Percentiles rank a stretch among this genome's conserved stretches.
Conservation (phyloP, 2,113 vertebrate genomes). For the Machaerirhynchus nigripectus region DNA sequence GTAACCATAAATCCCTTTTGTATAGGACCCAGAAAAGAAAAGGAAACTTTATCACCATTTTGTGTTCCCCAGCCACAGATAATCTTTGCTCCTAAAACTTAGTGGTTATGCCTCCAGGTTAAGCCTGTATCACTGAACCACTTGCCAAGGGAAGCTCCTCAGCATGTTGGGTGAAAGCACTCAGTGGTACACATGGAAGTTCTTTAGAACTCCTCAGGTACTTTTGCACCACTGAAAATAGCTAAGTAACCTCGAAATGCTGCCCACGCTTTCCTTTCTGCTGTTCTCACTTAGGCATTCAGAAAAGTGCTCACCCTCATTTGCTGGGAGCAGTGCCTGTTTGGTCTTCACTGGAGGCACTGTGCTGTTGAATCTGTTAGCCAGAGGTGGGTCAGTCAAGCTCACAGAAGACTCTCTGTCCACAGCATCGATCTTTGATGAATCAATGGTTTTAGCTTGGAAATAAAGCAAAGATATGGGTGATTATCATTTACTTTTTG, state of each 20-base stretch:
- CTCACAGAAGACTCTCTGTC: not conserved
- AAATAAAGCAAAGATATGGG: not conserved
- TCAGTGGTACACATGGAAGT: not conserved
- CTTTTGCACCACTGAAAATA: not conserved
- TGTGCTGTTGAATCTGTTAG: not conserved
- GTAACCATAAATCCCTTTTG: not conserved
- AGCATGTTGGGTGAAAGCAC: not conserved
- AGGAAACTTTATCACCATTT: not conserved
- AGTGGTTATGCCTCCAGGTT: not conserved
- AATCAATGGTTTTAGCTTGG: conserved; percentile 35
- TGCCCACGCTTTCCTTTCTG: not conserved
- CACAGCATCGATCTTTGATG: not conserved
- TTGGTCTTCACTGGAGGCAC: not conserved
- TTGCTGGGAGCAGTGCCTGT: not conserved
- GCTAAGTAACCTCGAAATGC: not conserved
- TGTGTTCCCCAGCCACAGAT: not conserved
- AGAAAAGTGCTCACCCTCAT: conserved; percentile 5
- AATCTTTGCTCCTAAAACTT: not conserved
- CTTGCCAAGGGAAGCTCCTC: not conserved
- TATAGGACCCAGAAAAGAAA: not conserved
- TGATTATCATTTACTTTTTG: not conserved
- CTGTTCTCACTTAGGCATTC: not conserved
- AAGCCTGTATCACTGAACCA: not conserved
- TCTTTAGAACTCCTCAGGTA: not conserved
- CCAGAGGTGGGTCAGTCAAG: not conserved